Base-by-base conservation (phyloP, 2,113 vertebrate species). In the Microtus pennsylvanicus region DNA sequence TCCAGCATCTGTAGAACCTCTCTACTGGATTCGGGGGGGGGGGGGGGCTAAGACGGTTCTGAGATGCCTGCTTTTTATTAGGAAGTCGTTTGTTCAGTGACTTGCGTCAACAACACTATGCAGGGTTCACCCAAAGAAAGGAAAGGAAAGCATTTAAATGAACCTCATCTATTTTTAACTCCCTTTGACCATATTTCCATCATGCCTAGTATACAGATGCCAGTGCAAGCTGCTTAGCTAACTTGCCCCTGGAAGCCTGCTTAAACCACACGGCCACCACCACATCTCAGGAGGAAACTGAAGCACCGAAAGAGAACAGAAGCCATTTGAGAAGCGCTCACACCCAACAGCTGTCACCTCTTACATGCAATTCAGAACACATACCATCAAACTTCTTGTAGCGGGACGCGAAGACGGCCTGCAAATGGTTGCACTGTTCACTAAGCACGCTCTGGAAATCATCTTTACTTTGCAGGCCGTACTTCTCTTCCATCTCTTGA, bases 401-500 rank as follows among this genome's bases (percentile, higher is more conserved):
- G 61, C 99, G 99, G 93, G 99, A 99, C 95, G 98, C 99, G 97
- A 99, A 99, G 98, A 98, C 98, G 38, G 98, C 98, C 96, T 99
- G 99, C 96, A 99, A 97, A 97, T 98, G 98, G 98, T 98, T 98
- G 98, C 99, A 99, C 81, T 99, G 99, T 94, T 99, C 99, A 7
- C 98, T 97, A 0, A 99, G 98, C 0, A 99, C 99, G 0, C 98
- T 99, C 98, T 99, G 99, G 98, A 99, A 99, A 98, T 99, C 99
- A 0, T 99, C 98, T 98, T 99, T 99, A 97, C 99, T 99, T 98
- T 99, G 99, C 96, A 99, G 99, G 93, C 99, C 99, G 97, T 99
- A 99, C 96, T 99, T 99, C 98, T 99, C 99, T 96, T 99, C 99
- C 99, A 99, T 99, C 97, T 99, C 99, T 98, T 99, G 98, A n/a